phyloP scores from a whole-genome alignment of 2,888 invertebrate species.

The Scaeva pyrastri region DNA sequence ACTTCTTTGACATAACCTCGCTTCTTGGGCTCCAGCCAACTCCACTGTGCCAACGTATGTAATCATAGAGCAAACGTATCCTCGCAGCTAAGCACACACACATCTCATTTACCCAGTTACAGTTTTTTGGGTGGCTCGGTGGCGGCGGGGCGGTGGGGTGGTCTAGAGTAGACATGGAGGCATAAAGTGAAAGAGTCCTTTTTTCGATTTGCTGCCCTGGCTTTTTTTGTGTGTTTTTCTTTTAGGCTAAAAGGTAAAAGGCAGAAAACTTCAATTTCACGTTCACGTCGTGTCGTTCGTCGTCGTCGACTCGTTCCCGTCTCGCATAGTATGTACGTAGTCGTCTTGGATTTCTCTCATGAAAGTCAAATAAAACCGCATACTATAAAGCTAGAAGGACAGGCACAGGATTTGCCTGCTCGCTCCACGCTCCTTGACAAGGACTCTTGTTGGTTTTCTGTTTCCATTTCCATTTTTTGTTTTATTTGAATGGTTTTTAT shows the following conservation, averaged over 20 bases:
- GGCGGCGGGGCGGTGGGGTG: not conserved
- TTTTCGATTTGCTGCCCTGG: slow-evolving; percentile 51
- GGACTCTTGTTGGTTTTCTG: slow-evolving; percentile 22
- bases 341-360: slow-evolving; percentile 48
- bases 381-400: slow-evolving; percentile 34
- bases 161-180: not conserved
- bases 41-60: too few species aligned
- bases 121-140: not conserved
- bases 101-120: not conserved
- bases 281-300: not conserved
- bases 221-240: slow-evolving; percentile 40
- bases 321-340: not conserved
- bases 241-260: slow-evolving; percentile 43
- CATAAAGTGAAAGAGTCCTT: slow-evolving; percentile 60
- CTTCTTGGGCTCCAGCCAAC: not conserved
- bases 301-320: not conserved
- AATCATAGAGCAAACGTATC: slow-evolving; percentile 8
- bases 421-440: slow-evolving; percentile 32
- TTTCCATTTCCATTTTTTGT: slow-evolving; percentile 6
- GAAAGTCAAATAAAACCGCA: slow-evolving; percentile 72
- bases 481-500: slow-evolving; percentile 56
- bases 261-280: slow-evolving; percentile 46
- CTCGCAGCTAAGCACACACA: not conserved
- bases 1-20: not conserved
- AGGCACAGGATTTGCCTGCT: slow-evolving; percentile 31